A percentile compares a stretch with the other conserved stretches of the same genome.
phyloP scores from a whole-genome alignment of 2,113 vertebrate genomes.

The Beaufortia kweichowensis region DNA sequence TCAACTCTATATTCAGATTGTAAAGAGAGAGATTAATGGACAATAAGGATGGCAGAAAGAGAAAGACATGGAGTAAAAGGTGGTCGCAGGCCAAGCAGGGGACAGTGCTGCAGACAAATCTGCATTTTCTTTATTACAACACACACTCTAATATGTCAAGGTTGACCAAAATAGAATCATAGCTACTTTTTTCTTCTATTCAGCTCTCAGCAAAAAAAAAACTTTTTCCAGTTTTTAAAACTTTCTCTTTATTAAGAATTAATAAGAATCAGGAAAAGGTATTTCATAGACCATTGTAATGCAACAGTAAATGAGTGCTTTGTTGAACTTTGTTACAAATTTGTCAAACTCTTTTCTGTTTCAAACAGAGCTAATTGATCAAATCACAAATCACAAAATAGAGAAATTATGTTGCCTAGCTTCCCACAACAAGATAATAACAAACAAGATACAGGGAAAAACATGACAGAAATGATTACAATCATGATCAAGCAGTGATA shows the following conservation, averaged over 20 bases:
- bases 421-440: conserved; percentile 39
- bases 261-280: conserved; percentile 22
- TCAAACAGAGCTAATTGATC: too few relatives aligned
- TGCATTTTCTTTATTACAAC: conserved; percentile 79
- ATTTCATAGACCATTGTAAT: too few relatives aligned
- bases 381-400: too few relatives aligned
- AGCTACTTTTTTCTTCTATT: conserved; percentile 24
- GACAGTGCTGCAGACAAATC: conserved; percentile 89
- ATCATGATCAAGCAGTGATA: conserved; percentile 38
- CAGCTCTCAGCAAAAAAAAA: too few relatives aligned
- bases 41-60: conserved; percentile 68
- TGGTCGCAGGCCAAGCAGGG: conserved; percentile 93
- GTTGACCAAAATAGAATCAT: conserved; percentile 43
- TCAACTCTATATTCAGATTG: conserved; percentile 83
- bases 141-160: conserved; percentile 53
- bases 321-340: too few relatives aligned
- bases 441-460: conserved; percentile 25
- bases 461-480: conserved; percentile 48
- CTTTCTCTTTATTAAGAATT: conserved; percentile 33
- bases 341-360: too few relatives aligned
- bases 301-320: too few relatives aligned
- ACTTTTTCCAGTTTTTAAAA: not conserved
- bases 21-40: conserved; percentile 88
- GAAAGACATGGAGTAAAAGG: conserved; percentile 58
- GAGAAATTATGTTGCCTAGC: conserved; percentile 31